Evolutionary conservation across 2,888 invertebrate species (phyloP), one percentile per base, ranked within the genome.

Genomic region (Panorpa germanica): DNA sequence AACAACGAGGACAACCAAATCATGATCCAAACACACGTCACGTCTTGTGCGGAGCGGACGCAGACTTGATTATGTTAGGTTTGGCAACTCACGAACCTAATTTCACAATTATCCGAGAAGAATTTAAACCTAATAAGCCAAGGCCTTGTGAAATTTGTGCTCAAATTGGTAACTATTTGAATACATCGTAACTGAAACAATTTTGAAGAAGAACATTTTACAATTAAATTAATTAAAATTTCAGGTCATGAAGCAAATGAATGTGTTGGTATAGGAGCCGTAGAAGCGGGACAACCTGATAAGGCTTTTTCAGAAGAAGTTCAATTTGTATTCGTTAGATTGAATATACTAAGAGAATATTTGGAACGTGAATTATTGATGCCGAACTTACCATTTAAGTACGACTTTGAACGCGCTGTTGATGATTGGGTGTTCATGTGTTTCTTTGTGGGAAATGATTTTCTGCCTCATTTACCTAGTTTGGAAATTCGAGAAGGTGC

Each of bases 381-480:
- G 88, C 80, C 80, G 0, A 82, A 83, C 52, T 63, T 96, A 21
- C 91, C 95, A 4, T 96, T 98, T 53, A 60, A 68, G 28, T 40
- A 88, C 52, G 86, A 91, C 48, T 85, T 98, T 51, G 98, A 98
- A 45, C 59, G 96, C 32, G 90, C 77, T 1, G 52, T 99, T 10
- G 98, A 98, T 48, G 98, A 99, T 56, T 99, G 96, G 96, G 96
- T 78, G 4, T 75, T 75, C 46, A 93, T 98, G 90, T 98, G 98
- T 50, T 98, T 99, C 61, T 98, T 98, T 55, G 95, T 96, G 29
- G 98, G 98, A 27, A 98, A 98, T 49, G 98, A 98, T 57, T 98
- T 98, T 50, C 54, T 98, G 43, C 98, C 98, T 0, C 98, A 99
- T 61, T 62, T 98, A 39, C 98, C 98, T 4, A 93, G 93, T 29